phyloP scores from a whole-genome alignment of 2,113 vertebrate species.

The Jacana jacana region DNA sequence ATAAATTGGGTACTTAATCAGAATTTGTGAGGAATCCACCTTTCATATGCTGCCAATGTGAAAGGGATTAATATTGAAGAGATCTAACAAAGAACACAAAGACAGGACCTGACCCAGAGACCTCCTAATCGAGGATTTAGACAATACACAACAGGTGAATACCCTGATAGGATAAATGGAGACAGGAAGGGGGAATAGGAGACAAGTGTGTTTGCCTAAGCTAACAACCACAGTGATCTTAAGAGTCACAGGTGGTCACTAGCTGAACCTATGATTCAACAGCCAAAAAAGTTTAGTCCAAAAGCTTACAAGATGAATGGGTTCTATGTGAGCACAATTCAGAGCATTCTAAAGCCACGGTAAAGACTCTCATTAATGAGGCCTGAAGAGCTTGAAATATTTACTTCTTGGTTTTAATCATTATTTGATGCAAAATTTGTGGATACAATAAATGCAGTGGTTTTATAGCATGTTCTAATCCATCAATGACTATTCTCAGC shows the following conservation, averaged over 20 bases:
- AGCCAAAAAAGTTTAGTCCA: constrained; percentile 38
- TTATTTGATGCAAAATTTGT: neutral
- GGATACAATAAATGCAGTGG: neutral
- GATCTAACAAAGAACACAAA: constrained; percentile 66
- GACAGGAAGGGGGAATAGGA: constrained; percentile 49
- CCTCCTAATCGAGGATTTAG: constrained; percentile 56
- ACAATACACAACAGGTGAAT: constrained; percentile 64
- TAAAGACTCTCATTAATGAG: neutral
- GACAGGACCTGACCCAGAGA: constrained; percentile 45
- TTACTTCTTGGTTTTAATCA: constrained; percentile 7
- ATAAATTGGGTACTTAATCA: constrained; percentile 61
- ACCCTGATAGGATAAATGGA: constrained; percentile 33
- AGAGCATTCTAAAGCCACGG: constrained; percentile 15
- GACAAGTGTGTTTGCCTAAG: constrained; percentile 52
- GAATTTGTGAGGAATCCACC: constrained; percentile 58
- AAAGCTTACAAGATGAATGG: constrained; percentile 9
- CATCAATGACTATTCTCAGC: neutral
- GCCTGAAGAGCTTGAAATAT: constrained; percentile 3
- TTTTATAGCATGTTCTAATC: neutral
- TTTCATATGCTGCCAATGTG: constrained; percentile 47
- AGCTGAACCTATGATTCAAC: constrained; percentile 9
- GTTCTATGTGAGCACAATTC: constrained; percentile 1
- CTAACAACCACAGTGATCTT: constrained; percentile 52
- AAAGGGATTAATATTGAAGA: constrained; percentile 55
- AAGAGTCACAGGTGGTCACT: constrained; percentile 61